Base-by-base conservation (phyloP, 2,888 invertebrate genomes). In the Julus scanicus region DNA sequence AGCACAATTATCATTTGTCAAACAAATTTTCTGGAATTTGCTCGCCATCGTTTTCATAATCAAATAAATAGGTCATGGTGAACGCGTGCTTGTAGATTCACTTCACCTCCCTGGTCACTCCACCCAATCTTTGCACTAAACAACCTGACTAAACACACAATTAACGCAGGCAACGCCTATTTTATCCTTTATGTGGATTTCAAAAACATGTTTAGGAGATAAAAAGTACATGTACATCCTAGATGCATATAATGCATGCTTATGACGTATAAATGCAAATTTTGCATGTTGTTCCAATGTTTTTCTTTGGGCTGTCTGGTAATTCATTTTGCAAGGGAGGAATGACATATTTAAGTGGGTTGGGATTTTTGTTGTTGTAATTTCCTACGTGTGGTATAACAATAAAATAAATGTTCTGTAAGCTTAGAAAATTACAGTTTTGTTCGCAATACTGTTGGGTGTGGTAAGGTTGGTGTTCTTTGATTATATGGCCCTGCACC, bases 41-140 rank as follows among this genome's bases (percentile, higher is more conserved):
- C 71, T 71, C 11, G 20, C 71, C 71, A 71, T 71, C 71, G 9
- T 71, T 71, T 71, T 71, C 71, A 71, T 71, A 71, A 71, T 71
- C 71, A 71, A 71, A 20, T 71, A 71, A 71, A 71, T 71, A 9
- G 71, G 71, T 71, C 71, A 71, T 71, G 71, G 71, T 20, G 20
- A 71, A 71, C 29, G 53, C 29, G 71, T 71, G 20, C 29, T 29
- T 71, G 71, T 71, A 71, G 71, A 71, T 71, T 71, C 71, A 71
- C 71, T 71, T 71, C 71, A 11, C 71, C 71, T 71, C 29, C 71
- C 11, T 71, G 71, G 29, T 71, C 71, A 71, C 71, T 29, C 71
- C 71, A 71, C 71, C 71, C 71, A 71, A 71, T 4, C n/a, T 71
- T 71, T 71, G 71, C 71, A 71, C 20, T 71, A 11, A 71, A 71